Percentiles rank a stretch among this genome's conserved stretches.
These are phyloP conservation scores for Nicator chloris DNA, from an alignment of 2,113 vertebrate species.

Conservation along the genomic window DNA sequence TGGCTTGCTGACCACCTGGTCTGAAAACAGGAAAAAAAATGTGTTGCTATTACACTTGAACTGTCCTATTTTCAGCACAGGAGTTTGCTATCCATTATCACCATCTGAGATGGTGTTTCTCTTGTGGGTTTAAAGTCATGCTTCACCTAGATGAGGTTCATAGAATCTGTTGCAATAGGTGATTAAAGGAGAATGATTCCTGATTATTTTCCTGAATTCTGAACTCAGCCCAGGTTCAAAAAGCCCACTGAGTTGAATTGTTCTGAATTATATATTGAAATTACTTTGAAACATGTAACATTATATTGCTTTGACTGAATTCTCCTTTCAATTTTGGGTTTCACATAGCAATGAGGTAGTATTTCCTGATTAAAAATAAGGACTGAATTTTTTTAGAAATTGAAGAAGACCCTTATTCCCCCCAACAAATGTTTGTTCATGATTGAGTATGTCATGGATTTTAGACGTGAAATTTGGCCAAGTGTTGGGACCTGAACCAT, in stretches of 20 bases:
- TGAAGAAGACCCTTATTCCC: not conserved
- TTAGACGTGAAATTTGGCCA: not conserved
- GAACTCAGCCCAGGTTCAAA: not conserved
- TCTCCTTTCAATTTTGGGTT: not conserved
- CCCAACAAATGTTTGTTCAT: not conserved
- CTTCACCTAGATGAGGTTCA: not conserved
- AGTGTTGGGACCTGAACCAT: not conserved
- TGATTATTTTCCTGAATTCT: not conserved
- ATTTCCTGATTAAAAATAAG: not conserved
- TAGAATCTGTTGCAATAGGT: not conserved
- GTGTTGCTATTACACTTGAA: not conserved
- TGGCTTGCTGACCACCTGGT: not conserved
- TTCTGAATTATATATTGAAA: not conserved
- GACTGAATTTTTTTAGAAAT: not conserved
- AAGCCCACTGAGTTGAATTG: not conserved
- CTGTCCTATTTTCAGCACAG: not conserved
- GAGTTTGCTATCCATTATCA: not conserved
- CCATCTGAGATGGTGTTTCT: not conserved
- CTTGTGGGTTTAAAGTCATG: not conserved
- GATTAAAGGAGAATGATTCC: not conserved
- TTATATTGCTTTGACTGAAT: not conserved
- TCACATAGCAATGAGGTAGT: not conserved
- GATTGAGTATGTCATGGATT: not conserved
- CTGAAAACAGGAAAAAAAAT: not conserved
- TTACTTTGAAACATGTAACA: not conserved